Percentiles rank a stretch among this genome's conserved stretches.
These are phyloP conservation scores for Horisme vitalbata DNA, from an alignment of 2,888 invertebrate species.

Conservation along the genomic window DNA sequence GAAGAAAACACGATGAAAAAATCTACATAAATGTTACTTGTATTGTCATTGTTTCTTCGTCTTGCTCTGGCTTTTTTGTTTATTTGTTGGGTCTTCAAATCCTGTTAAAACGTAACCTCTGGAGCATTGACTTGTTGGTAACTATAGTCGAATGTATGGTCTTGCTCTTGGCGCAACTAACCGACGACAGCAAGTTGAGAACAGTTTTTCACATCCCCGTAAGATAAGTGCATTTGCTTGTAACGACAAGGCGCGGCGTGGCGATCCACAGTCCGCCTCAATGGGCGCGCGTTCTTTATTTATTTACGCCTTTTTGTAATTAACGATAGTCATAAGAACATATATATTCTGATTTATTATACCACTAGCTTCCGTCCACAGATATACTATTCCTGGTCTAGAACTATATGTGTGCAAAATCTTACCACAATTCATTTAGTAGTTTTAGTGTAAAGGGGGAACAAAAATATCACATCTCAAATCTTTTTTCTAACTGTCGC, in stretches of 20 bases:
- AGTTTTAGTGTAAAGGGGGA: no score
- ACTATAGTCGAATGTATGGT: slow-evolving; percentile 58
- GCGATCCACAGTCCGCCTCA: slow-evolving; percentile 69
- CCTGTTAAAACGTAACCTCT: slow-evolving; percentile 65
- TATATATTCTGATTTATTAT: slow-evolving; percentile 71
- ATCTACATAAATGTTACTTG: slow-evolving; percentile 48
- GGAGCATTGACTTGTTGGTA: slow-evolving; percentile 65
- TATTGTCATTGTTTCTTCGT: slow-evolving; percentile 66
- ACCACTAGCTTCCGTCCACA: no score
- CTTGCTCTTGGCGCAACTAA: slow-evolving; percentile 75
- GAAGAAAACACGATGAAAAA: slow-evolving; percentile 50
- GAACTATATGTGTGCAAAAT: no score
- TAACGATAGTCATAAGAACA: slow-evolving; percentile 77
- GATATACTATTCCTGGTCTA: no score
- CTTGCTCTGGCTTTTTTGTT: slow-evolving; percentile 54
- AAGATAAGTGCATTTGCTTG: slow-evolving; percentile 84
- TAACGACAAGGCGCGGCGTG: slow-evolving; percentile 75
- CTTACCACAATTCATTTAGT: no score
- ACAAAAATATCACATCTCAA: no score
- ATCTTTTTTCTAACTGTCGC: no score
- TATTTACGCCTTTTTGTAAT: slow-evolving; percentile 78
- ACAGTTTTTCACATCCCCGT: slow-evolving; percentile 78
- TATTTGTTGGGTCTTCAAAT: slow-evolving; percentile 63
- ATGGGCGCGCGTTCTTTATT: slow-evolving; percentile 75
- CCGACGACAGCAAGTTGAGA: slow-evolving; percentile 68